Percentiles rank a stretch among this genome's conserved stretches.
These are phyloP conservation scores for Lophura nycthemera DNA, from an alignment of 2,113 vertebrate genomes.

Conservation along the genomic window DNA sequence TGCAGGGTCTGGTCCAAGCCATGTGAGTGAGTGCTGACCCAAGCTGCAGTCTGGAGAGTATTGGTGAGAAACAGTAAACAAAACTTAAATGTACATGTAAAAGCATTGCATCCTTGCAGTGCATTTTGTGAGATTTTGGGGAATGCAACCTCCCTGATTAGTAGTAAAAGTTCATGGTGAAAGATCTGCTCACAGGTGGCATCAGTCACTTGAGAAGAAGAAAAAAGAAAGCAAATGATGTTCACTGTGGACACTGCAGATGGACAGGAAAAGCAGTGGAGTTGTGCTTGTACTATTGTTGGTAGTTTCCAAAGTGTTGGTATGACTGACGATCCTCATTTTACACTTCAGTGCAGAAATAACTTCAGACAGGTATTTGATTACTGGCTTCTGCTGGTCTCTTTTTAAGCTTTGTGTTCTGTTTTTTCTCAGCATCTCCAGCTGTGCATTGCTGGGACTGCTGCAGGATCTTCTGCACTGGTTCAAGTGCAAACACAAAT, in stretches of 20 bases:
- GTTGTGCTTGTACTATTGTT: not conserved
- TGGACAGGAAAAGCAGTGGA: not conserved
- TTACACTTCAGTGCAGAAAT: not conserved
- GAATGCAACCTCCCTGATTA: not conserved
- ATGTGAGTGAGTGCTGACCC: not conserved
- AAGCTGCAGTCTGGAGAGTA: not conserved
- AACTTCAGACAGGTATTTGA: not conserved
- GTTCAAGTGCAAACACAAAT: not conserved
- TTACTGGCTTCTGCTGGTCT: not conserved
- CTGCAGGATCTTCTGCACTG: not conserved
- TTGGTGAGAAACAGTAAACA: not conserved
- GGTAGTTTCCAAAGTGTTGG: not conserved
- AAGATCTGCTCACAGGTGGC: not conserved
- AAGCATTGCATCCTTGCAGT: not conserved
- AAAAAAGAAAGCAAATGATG: not conserved
- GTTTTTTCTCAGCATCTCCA: not conserved
- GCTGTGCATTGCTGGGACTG: fast-evolving
- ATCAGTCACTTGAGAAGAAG: not conserved
- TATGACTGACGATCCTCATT: not conserved
- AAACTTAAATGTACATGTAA: not conserved
- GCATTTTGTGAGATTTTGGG: not conserved
- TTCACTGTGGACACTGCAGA: not conserved
- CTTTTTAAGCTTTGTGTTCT: not conserved
- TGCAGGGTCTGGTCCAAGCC: not conserved
- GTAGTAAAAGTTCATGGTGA: not conserved